phyloP scores from a whole-genome alignment of 2,797 vertebrate genomes.

The Anguilla megastoma region DNA sequence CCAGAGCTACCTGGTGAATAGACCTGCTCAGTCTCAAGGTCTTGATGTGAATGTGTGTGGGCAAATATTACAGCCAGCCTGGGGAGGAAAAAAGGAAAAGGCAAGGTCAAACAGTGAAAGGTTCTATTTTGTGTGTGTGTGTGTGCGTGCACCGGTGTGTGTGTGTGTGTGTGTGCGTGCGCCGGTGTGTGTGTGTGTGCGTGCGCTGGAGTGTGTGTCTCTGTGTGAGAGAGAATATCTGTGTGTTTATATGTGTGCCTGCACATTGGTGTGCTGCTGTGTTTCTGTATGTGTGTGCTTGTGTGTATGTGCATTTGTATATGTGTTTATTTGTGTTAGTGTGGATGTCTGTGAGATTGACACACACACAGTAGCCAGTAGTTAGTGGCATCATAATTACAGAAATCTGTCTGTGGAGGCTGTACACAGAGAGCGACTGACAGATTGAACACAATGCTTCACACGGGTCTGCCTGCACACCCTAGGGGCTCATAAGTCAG shows the following conservation, averaged over 20 bases:
- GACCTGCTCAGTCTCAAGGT: neutral
- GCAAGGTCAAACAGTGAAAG: neutral
- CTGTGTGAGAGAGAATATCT: neutral
- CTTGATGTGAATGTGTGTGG: conserved; percentile 16
- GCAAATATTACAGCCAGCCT: neutral
- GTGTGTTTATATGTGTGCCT: neutral
- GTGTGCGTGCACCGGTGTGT: neutral
- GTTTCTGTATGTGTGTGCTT: neutral
- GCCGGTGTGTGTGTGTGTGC: neutral
- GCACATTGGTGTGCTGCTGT: neutral
- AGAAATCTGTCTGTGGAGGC: neutral
- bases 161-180: neutral
- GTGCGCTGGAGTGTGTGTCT: neutral
- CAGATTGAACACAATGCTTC: neutral
- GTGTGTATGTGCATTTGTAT: too few relatives aligned
- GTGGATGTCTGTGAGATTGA: neutral
- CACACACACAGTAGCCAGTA: conserved; percentile 79
- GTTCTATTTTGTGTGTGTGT: neutral
- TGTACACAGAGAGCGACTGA: neutral
- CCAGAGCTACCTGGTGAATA: conserved; percentile 4
- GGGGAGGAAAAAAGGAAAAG: neutral
- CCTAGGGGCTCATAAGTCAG: neutral
- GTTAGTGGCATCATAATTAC: neutral
- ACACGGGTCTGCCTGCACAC: neutral
- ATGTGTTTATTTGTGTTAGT: neutral